Conservation (phyloP, 2,888 invertebrate genomes). For the Meandrusa payeni region DNA sequence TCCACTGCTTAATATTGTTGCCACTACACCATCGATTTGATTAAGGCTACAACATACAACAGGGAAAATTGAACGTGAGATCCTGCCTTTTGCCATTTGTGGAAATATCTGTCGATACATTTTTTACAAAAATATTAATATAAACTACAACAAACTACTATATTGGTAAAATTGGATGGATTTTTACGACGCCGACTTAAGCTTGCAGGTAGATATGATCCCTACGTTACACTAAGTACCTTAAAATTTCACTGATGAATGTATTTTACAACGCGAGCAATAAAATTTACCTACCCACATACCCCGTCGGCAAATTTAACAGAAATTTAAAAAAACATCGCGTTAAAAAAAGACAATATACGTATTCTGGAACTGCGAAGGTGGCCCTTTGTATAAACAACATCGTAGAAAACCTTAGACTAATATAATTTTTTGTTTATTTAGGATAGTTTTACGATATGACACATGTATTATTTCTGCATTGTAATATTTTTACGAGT, state of each 20-base stretch:
- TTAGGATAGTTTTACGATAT: conserved; percentile 4
- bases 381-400: conserved; percentile 12
- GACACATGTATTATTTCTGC: neutral
- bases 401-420: neutral
- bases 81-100: no score
- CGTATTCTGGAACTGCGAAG: conserved; percentile 1
- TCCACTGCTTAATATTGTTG: neutral
- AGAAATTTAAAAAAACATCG: conserved; percentile 15
- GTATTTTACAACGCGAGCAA: conserved; percentile 24
- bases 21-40: no score
- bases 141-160: no score
- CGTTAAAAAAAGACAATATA: neutral
- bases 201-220: conserved; percentile 17
- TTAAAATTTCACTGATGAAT: conserved; percentile 15
- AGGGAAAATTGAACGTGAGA: no score
- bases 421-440: neutral
- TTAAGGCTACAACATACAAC: no score
- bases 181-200: neutral
- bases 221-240: neutral
- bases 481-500: neutral
- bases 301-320: conserved; percentile 21
- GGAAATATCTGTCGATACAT: no score
- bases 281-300: conserved; percentile 25
- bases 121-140: no score
- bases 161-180: no score